Conservation (phyloP, 2,113 vertebrate species). For the Steatornis caripensis region DNA sequence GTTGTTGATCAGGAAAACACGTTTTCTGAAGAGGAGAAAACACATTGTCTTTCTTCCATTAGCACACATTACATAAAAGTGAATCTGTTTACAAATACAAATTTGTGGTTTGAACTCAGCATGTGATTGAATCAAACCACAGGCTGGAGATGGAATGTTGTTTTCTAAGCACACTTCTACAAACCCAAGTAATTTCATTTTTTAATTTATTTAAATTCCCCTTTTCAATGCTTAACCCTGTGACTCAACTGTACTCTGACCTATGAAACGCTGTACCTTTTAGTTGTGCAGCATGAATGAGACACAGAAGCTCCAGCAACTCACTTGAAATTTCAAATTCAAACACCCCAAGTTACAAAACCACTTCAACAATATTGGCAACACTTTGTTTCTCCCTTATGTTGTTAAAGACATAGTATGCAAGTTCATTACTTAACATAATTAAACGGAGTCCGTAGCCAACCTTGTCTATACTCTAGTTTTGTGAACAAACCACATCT, state of each 20-base stretch:
- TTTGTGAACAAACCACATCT: neutral
- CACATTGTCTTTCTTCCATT: neutral
- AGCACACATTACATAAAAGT: neutral
- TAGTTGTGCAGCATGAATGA: neutral
- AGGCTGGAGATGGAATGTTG: neutral
- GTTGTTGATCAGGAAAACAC: neutral
- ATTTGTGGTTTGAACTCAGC: neutral
- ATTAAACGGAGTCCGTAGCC: neutral
- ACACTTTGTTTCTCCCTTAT: neutral
- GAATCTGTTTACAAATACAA: neutral
- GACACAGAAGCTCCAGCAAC: neutral
- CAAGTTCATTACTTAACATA: neutral
- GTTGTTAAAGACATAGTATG: neutral
- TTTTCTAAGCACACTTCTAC: neutral
- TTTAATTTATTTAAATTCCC: neutral
- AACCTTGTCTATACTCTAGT: neutral
- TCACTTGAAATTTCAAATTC: neutral
- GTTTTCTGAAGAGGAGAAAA: neutral
- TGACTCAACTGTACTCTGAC: neutral
- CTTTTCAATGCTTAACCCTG: neutral
- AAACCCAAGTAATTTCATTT: neutral
- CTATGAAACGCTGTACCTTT: neutral
- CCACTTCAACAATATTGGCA: neutral
- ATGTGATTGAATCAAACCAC: neutral
- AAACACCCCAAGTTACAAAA: neutral